A percentile compares a stretch with the other conserved stretches of the same genome.
phyloP scores from a whole-genome alignment of 2,797 vertebrate species.

The Oreochromis mossambicus region DNA sequence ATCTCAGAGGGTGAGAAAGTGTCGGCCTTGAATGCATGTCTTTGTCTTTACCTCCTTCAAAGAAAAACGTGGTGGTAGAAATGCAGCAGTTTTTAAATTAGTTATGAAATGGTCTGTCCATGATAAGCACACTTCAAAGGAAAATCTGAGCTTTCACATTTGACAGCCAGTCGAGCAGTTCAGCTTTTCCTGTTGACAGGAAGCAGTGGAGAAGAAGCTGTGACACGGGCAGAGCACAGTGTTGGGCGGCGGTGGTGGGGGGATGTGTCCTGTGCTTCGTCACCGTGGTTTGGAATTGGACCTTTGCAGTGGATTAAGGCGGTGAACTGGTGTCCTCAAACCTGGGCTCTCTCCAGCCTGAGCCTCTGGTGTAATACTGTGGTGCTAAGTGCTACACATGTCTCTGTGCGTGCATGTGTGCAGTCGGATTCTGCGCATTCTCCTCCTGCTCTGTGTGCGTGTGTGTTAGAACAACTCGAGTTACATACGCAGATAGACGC shows the following conservation, averaged over 20 bases:
- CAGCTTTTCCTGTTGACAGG: neutral
- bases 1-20: neutral
- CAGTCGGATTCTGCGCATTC: neutral
- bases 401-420: neutral
- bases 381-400: neutral
- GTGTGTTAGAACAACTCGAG: slow-evolving; percentile 8
- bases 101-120: neutral
- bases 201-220: neutral
- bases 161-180: neutral
- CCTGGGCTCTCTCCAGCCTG: slow-evolving; percentile 14
- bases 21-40: neutral
- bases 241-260: neutral
- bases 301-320: slow-evolving; percentile 32
- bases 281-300: slow-evolving; percentile 13
- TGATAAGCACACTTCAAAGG: neutral
- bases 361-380: neutral
- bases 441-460: neutral
- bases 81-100: neutral
- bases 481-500: neutral
- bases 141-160: neutral
- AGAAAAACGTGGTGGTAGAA: neutral
- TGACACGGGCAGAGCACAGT: neutral
- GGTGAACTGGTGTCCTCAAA: slow-evolving; percentile 11
- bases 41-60: neutral
- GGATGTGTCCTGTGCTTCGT: slow-evolving; percentile 19